These are phyloP conservation scores for Thyatira batis DNA, from an alignment of 2,888 invertebrate genomes.

Conservation along the genomic window DNA sequence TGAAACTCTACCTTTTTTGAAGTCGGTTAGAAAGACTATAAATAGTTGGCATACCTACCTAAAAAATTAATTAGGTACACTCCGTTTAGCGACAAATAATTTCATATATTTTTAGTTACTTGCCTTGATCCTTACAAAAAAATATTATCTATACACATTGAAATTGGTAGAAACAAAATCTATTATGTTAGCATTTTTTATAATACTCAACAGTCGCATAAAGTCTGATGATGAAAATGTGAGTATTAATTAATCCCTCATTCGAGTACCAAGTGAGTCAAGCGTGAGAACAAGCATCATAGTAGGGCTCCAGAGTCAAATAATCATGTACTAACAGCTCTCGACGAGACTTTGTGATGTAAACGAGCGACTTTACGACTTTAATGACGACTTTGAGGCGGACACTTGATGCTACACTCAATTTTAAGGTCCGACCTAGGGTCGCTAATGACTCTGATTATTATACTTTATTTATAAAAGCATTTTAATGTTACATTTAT, in stretches of 20 bases:
- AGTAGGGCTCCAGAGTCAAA: slow-evolving; percentile 38
- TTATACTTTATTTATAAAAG: slow-evolving; percentile 1
- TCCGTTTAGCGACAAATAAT: too few relatives aligned
- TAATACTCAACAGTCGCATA: too few relatives aligned
- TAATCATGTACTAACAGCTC: slow-evolving; percentile 59
- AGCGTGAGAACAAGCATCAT: slow-evolving; percentile 7
- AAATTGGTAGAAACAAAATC: too few relatives aligned
- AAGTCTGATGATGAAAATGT: too few relatives aligned
- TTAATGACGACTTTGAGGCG: slow-evolving; percentile 17
- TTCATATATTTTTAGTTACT: too few relatives aligned
- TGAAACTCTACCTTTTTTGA: too few relatives aligned
- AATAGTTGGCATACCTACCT: not conserved
- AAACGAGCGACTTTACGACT: slow-evolving; percentile 61
- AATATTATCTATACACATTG: too few relatives aligned
- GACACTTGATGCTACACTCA: slow-evolving; percentile 23
- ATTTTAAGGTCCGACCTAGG: slow-evolving; percentile 32
- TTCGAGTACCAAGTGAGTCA: slow-evolving; percentile 14
- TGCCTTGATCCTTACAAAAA: too few relatives aligned
- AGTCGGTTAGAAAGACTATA: not conserved
- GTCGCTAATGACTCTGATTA: slow-evolving; percentile 3
- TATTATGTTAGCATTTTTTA: too few relatives aligned
- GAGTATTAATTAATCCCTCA: not conserved
- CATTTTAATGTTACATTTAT: not conserved
- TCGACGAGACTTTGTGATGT: slow-evolving; percentile 65
- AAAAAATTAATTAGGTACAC: not conserved